phyloP scores from a whole-genome alignment of 2,888 invertebrate genomes.

The Synergus laeviventris region DNA sequence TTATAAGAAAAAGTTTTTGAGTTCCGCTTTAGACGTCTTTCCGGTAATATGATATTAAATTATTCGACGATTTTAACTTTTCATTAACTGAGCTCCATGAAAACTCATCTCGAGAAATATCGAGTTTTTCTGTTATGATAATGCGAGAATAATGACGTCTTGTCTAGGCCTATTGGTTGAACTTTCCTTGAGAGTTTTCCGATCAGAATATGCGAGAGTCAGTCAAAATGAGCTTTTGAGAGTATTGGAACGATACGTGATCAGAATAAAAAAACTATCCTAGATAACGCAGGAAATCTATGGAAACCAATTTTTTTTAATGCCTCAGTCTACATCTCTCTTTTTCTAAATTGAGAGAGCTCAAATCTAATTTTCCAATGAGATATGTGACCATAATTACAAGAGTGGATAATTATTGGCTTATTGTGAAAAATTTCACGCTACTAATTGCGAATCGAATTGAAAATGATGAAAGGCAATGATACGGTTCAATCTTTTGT shows the following conservation, averaged over 20 bases:
- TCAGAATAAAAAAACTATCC: not conserved
- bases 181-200: no score
- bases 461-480: not conserved
- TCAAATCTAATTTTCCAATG: no score
- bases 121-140: not conserved
- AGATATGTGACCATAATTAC: not conserved
- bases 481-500: not conserved
- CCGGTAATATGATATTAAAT: not conserved
- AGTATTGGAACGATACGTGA: not conserved
- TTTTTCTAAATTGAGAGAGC: no score
- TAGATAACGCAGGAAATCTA: not conserved
- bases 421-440: not conserved
- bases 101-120: not conserved
- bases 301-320: not conserved
- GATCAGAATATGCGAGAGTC: not conserved
- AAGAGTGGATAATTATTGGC: not conserved
- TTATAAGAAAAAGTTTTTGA: not conserved
- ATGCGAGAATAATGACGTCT: not conserved
- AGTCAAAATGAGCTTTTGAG: not conserved
- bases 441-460: not conserved
- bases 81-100: not conserved
- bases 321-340: not conserved
- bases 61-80: not conserved
- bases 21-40: not conserved
- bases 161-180: not conserved